Base-by-base conservation (phyloP, 2,888 invertebrate species). In the Omphaloscelis lunosa region DNA sequence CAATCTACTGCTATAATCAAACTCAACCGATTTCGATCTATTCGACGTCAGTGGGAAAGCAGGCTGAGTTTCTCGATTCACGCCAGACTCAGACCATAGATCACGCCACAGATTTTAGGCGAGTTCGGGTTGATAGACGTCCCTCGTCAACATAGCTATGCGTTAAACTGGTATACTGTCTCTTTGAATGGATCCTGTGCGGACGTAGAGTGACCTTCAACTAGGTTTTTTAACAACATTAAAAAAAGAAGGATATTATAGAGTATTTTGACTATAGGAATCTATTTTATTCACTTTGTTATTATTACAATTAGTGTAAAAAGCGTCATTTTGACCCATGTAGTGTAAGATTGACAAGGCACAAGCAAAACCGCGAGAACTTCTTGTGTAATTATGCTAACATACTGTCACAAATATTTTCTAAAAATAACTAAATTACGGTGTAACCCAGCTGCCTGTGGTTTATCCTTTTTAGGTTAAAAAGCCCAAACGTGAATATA, bases 401-500 rank as follows among this genome's bases (percentile, higher is more conserved):
- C 67, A 48, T 53, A 51, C 11, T 56, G 41, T 72, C 34, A 15
- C 59, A 72, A 70, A 82, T 45, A 71, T 71, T 82, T 82, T 77
- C 72, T 76, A 83, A 82, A 86, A 88, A 82, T 82, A 76, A 63
- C 79, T 66, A 79, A 86, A 84, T 86, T 66, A 67, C 86, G 75
- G 72, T 62, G 65, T 48, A n/a, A 58, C 86, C 53, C 87, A 85
- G 78, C 84, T 89, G 86, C 79, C 65, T 82, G 84, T 58, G 89
- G 88, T 81, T 82, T 76, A 79, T 88, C 84, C 82, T 80, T 80
- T 83, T 83, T 79, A 72, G 66, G 74, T 72, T 69, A 77, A 80
- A 88, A 79, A 74, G 75, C 84, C 79, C 80, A 74, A 83, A 82
- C 70, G 77, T 83, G 82, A 84, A 86, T 84, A 82, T 82, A 77